Conservation (phyloP, 2,888 invertebrate genomes). For the Chymomyza procnemis region DNA sequence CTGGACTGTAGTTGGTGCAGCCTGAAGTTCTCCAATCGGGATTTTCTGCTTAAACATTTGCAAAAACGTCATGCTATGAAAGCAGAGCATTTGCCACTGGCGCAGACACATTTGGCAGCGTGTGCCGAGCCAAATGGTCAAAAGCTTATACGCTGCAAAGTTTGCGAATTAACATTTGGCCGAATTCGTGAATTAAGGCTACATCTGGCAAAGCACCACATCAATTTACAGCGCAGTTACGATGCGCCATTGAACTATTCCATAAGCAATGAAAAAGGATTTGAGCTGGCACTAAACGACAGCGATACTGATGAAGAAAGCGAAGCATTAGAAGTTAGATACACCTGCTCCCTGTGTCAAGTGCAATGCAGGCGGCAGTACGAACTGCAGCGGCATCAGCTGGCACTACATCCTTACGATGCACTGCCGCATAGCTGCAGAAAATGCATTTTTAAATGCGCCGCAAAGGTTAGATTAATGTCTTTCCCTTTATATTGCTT, state of each 20-base stretch:
- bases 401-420: constrained; percentile 73
- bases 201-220: constrained; percentile 8
- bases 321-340: constrained; percentile 16
- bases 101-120: not conserved
- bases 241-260: constrained; percentile 41
- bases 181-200: constrained; percentile 17
- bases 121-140: constrained; percentile 21
- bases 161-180: constrained; percentile 29
- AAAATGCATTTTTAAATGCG: constrained; percentile 80
- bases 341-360: constrained; percentile 58
- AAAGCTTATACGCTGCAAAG: constrained; percentile 32
- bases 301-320: constrained; percentile 54
- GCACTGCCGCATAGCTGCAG: constrained; percentile 80
- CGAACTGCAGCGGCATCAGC: constrained; percentile 63
- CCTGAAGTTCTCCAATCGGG: constrained; percentile 32
- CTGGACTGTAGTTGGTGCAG: constrained; percentile 41
- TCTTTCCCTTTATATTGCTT: not conserved
- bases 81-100: constrained; percentile 1
- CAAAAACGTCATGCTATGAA: constrained; percentile 11
- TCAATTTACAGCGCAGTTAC: constrained; percentile 4
- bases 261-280: constrained; percentile 48
- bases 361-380: constrained; percentile 60
- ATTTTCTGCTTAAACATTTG: constrained; percentile 32
- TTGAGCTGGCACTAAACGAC: constrained; percentile 57
- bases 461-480: constrained; percentile 73